Conservation (phyloP, 2,888 invertebrate species). For the Drosophila greeni region DNA sequence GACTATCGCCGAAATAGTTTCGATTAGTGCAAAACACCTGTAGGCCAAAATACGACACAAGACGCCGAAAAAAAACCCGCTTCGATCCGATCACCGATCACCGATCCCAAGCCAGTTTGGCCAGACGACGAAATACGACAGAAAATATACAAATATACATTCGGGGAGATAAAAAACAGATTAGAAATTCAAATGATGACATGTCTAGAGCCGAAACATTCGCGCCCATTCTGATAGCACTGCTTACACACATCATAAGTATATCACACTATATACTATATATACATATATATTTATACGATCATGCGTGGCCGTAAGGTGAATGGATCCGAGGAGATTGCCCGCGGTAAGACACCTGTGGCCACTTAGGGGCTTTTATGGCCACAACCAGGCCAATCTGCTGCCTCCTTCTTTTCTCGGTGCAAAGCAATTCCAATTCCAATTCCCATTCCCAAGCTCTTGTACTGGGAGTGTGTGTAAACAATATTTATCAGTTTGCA, state of each 20-base stretch:
- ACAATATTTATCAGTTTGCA: slow-evolving; percentile 64
- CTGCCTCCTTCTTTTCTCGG: slow-evolving; percentile 34
- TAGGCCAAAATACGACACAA: slow-evolving; percentile 46
- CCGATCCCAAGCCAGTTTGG: slow-evolving; percentile 38
- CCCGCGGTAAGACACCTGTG: slow-evolving; percentile 59
- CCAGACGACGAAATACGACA: slow-evolving; percentile 28
- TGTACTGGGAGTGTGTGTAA: slow-evolving; percentile 47
- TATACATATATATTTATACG: not conserved
- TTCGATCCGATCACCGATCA: slow-evolving; percentile 34
- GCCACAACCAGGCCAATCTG: slow-evolving; percentile 10
- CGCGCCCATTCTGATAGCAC: slow-evolving; percentile 50
- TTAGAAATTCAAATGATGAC: slow-evolving; percentile 70
- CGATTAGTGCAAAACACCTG: slow-evolving; percentile 73
- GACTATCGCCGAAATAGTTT: slow-evolving; percentile 59
- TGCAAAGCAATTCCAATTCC: slow-evolving; percentile 63
- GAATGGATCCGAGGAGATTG: slow-evolving; percentile 33
- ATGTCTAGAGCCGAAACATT: slow-evolving; percentile 33
- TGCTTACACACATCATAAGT: slow-evolving; percentile 16
- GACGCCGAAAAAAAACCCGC: slow-evolving; percentile 26
- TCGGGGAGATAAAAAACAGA: slow-evolving; percentile 61
- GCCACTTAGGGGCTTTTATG: slow-evolving; percentile 49
- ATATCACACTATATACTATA: slow-evolving; percentile 2
- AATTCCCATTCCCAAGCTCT: slow-evolving; percentile 38
- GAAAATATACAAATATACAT: slow-evolving; percentile 25
- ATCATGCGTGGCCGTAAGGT: slow-evolving; percentile 43